Conservation (phyloP, 2,888 invertebrate genomes). For the Hedychridium roseum region DNA sequence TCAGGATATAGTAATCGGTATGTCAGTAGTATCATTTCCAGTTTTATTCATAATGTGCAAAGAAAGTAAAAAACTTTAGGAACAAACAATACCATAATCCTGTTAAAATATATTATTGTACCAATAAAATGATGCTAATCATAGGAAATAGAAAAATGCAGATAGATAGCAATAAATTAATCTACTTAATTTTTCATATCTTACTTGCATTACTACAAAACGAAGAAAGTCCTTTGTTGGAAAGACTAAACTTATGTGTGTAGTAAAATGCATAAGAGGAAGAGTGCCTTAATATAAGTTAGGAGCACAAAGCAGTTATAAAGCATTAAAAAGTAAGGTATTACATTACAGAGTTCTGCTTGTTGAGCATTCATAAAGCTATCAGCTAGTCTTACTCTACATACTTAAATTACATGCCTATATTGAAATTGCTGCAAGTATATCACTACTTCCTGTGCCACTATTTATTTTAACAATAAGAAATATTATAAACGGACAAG, state of each 20-base stretch:
- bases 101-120: no score
- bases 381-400: constrained; percentile 47
- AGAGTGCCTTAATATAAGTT: constrained; percentile 58
- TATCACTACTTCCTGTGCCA: no score
- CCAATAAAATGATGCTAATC: no score
- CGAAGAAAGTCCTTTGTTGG: constrained; percentile 5
- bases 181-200: no score
- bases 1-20: no score
- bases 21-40: no score
- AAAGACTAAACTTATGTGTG: constrained; percentile 42
- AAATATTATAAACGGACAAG: constrained; percentile 28
- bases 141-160: constrained; percentile 5
- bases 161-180: constrained; percentile 1
- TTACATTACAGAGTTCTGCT: constrained; percentile 55
- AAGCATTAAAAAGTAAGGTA: constrained; percentile 49
- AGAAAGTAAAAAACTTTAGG: no score
- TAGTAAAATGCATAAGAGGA: constrained; percentile 43
- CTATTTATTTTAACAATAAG: constrained; percentile 27
- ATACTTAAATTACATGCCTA: constrained; percentile 46
- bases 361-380: constrained; percentile 51
- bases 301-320: constrained; percentile 52
- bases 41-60: no score
- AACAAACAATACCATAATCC: no score
- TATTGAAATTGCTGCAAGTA: no score
- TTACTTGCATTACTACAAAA: no score